These are phyloP conservation scores for Carcharodon carcharias DNA, from an alignment of 2,797 vertebrate genomes.

Conservation along the genomic window DNA sequence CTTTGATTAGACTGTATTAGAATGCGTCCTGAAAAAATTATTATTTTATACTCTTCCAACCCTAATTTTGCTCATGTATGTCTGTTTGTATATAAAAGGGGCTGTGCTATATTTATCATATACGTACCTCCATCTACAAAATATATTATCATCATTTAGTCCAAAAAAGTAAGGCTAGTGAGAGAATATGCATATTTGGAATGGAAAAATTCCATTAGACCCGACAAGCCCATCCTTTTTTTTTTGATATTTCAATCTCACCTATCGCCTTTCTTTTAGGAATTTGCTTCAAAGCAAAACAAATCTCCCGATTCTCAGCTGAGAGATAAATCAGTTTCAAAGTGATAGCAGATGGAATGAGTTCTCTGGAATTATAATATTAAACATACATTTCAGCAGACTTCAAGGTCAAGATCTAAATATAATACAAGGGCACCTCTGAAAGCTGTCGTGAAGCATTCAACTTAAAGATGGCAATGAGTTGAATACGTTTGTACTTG, in stretches of 20 bases:
- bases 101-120: neutral
- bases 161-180: neutral
- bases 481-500: neutral
- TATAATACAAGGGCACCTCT: neutral
- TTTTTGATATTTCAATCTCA: neutral
- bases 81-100: neutral
- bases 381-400: conserved; percentile 11
- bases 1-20: neutral
- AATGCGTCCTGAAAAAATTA: neutral
- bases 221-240: neutral
- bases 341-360: neutral
- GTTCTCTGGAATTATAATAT: neutral
- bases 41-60: neutral
- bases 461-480: neutral
- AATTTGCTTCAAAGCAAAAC: neutral
- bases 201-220: neutral
- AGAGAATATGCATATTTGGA: neutral
- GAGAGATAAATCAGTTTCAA: neutral
- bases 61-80: neutral
- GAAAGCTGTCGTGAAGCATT: neutral
- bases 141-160: neutral
- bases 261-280: neutral
- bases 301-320: neutral
- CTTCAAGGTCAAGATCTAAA: neutral
- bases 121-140: neutral